Percentiles rank a stretch among this genome's conserved stretches.
Conservation (phyloP, 2,113 vertebrate species). For the Paralichthys olivaceus region DNA sequence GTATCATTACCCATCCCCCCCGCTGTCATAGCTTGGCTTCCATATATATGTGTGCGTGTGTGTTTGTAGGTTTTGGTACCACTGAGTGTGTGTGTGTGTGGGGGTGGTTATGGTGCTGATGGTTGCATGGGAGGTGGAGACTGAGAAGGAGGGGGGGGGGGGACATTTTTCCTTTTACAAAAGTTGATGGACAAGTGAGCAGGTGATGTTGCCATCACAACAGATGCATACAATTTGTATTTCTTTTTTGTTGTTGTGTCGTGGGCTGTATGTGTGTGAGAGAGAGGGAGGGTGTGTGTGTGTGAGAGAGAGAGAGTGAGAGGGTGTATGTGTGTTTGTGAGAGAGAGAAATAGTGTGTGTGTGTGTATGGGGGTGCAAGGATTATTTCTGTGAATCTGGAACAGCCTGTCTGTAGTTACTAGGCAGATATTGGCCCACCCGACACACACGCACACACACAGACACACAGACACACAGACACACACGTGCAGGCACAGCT, state of each 20-base stretch:
- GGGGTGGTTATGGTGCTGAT: slow-evolving; percentile 16
- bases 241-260: slow-evolving; percentile 44
- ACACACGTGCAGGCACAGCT: slow-evolving; percentile 54
- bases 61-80: slow-evolving; percentile 5
- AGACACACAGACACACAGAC: slow-evolving; percentile 29
- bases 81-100: slow-evolving; percentile 6
- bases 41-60: slow-evolving; percentile 28
- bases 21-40: slow-evolving; percentile 48
- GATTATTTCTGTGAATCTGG: slow-evolving; percentile 70
- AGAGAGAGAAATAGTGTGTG: no score
- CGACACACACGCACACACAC: slow-evolving; percentile 22
- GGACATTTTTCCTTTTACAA: neutral
- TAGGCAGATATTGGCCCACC: slow-evolving; percentile 68
- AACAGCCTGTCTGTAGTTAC: slow-evolving; percentile 69
- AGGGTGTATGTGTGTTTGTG: neutral
- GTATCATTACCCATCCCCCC: slow-evolving; percentile 74
- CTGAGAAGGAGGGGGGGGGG: no score
- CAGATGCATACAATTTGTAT: slow-evolving; percentile 44
- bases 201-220: slow-evolving; percentile 54
- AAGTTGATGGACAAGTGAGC: slow-evolving; percentile 39
- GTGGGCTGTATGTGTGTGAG: slow-evolving; percentile 5
- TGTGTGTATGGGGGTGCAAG: slow-evolving; percentile 18
- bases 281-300: neutral
- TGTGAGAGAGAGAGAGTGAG: neutral
- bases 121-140: neutral